These are phyloP conservation scores for Leptinotarsa peninsularis DNA, from an alignment of 2,888 invertebrate genomes.

Conservation along the genomic window DNA sequence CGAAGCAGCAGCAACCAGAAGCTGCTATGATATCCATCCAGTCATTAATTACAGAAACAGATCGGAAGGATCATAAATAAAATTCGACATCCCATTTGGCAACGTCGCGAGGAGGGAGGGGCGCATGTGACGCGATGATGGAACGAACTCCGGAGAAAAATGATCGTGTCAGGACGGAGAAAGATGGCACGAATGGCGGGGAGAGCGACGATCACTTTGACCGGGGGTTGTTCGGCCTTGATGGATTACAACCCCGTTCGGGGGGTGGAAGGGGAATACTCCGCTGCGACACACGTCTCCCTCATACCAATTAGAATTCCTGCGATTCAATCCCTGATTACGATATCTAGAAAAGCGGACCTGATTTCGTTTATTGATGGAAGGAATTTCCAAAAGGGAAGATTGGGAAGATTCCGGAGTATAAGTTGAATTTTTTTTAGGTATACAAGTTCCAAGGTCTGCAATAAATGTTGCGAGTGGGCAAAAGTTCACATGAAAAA, in stretches of 20 bases:
- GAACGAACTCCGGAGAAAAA: conserved; percentile 80
- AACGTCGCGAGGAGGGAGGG: conserved; percentile 71
- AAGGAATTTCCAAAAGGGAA: background rate
- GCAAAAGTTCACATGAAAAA: too few relatives aligned
- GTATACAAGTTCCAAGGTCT: too few relatives aligned
- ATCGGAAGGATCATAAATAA: conserved; percentile 67
- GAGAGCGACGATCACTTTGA: conserved; percentile 74
- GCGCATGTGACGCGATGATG: conserved; percentile 80
- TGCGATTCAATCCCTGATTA: conserved; percentile 65
- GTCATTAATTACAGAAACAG: conserved; percentile 68
- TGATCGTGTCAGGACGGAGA: conserved; percentile 71
- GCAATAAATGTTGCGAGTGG: too few relatives aligned
- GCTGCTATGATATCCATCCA: conserved; percentile 64
- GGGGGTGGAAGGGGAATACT: conserved; percentile 55
- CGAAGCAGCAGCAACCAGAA: conserved; percentile 44
- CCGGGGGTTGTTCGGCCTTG: conserved; percentile 68
- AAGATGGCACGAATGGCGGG: conserved; percentile 55
- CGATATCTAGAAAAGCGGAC: conserved; percentile 44
- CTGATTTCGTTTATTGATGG: conserved; percentile 37
- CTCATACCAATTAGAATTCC: conserved; percentile 66
- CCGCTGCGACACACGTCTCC: conserved; percentile 61
- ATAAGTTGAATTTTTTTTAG: too few relatives aligned
- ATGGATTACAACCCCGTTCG: conserved; percentile 69
- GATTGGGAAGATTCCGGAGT: background rate
- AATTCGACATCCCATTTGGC: conserved; percentile 68